phyloP scores from a whole-genome alignment of 2,797 vertebrate genomes.

The Percopsis omiscomaycus region DNA sequence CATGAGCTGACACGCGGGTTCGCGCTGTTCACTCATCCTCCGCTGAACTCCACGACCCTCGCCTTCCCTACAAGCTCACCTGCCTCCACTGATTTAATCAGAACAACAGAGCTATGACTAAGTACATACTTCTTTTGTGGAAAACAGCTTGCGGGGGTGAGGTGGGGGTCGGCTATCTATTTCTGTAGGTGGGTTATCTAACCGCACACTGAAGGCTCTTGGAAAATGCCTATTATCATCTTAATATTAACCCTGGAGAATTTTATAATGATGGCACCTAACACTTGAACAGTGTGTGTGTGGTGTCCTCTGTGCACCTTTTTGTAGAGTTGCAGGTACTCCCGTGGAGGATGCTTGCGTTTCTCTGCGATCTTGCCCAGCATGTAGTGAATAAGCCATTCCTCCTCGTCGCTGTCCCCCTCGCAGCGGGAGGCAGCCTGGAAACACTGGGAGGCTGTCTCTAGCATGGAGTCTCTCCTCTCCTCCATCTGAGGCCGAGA shows the following conservation, averaged over 20 bases:
- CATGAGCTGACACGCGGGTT: constrained; percentile 7
- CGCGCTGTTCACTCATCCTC: constrained; percentile 6
- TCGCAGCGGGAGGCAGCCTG: constrained; percentile 88
- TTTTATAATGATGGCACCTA: background rate
- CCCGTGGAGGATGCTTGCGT: constrained; percentile 81
- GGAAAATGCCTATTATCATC: constrained; percentile 17
- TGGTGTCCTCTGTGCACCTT: constrained; percentile 70
- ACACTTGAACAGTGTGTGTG: background rate
- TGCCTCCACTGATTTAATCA: constrained; percentile 43
- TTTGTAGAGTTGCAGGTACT: constrained; percentile 91
- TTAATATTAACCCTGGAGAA: background rate
- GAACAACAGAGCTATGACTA: constrained; percentile 45
- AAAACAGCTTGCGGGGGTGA: constrained; percentile 24
- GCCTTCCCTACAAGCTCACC: constrained; percentile 20
- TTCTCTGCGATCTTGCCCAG: constrained; percentile 97
- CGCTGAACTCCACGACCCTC: constrained; percentile 21
- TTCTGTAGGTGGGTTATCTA: constrained; percentile 58
- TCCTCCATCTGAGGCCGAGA: constrained; percentile 86
- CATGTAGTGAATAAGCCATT: constrained; percentile 99
- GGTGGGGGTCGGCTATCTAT: constrained; percentile 29
- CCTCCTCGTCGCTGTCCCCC: constrained; percentile 93
- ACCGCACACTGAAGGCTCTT: constrained; percentile 22
- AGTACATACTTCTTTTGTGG: constrained; percentile 32
- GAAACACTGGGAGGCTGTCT: constrained; percentile 90
- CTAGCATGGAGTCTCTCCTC: constrained; percentile 90